Evolutionary conservation across 2,888 invertebrate genomes (phyloP).

Genomic region (Nematopogon swammerdamellus): DNA sequence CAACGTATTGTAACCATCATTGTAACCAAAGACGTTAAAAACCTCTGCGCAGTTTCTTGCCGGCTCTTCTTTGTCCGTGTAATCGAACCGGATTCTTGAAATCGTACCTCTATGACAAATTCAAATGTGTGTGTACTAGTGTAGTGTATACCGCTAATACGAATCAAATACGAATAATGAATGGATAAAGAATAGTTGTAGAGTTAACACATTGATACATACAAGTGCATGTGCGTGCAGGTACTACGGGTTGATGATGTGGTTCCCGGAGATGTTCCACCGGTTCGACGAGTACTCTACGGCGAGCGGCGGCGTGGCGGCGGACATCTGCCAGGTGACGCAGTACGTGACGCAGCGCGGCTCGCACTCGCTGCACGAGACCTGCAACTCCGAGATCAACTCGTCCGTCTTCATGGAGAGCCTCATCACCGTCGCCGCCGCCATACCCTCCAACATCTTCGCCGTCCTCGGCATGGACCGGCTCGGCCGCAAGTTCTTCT

Average conservation of each 20-base stretch:
- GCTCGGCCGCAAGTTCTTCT: constrained; percentile 80
- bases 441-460: constrained; percentile 80
- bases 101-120: too few relatives aligned
- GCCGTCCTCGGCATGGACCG: constrained; percentile 83
- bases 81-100: too few relatives aligned
- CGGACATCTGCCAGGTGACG: constrained; percentile 74
- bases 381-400: constrained; percentile 71
- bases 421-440: constrained; percentile 81
- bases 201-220: too few relatives aligned
- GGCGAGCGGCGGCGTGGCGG: constrained; percentile 62
- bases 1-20: too few relatives aligned
- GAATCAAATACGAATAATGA: too few relatives aligned
- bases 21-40: too few relatives aligned
- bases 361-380: constrained; percentile 52
- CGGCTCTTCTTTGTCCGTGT: too few relatives aligned
- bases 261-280: constrained; percentile 94
- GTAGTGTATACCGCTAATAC: too few relatives aligned
- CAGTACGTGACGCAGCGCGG: constrained; percentile 69
- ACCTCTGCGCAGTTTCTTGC: too few relatives aligned
- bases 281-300: constrained; percentile 80
- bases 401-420: constrained; percentile 82
- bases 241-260: constrained; percentile 95
- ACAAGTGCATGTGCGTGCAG: too few relatives aligned
- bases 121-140: too few relatives aligned
- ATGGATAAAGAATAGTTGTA: too few relatives aligned